phyloP scores from a whole-genome alignment of 2,888 invertebrate genomes.

The Drosophila kambysellisi region DNA sequence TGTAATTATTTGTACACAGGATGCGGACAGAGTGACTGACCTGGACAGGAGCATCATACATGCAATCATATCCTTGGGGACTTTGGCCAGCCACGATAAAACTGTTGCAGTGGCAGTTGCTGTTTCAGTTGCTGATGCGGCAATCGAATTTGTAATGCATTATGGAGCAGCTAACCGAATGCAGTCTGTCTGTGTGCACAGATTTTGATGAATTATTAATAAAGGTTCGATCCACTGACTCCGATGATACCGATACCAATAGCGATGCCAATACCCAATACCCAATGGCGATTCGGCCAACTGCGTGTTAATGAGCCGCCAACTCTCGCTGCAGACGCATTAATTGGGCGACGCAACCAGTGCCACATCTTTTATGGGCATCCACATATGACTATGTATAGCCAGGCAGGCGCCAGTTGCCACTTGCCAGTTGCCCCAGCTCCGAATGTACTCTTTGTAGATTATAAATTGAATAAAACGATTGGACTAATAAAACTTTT shows the following conservation, averaged over 20 bases:
- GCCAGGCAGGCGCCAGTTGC: constrained; percentile 59
- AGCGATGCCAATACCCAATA: constrained; percentile 16
- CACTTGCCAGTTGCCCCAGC: not conserved
- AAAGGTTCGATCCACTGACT: constrained; percentile 35
- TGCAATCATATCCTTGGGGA: constrained; percentile 34
- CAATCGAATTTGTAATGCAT: constrained; percentile 74
- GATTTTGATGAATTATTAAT: constrained; percentile 73
- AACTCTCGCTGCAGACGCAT: constrained; percentile 69
- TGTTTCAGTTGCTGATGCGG: constrained; percentile 14
- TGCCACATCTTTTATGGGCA: constrained; percentile 64
- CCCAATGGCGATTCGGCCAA: constrained; percentile 47
- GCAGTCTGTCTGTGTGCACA: constrained; percentile 30
- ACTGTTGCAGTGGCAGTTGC: constrained; percentile 1
- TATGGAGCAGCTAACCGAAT: constrained; percentile 62
- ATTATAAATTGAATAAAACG: constrained; percentile 30
- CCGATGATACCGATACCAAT: constrained; percentile 22
- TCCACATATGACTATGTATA: constrained; percentile 54
- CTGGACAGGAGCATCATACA: constrained; percentile 6
- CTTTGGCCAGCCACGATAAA: not conserved
- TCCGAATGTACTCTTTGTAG: constrained; percentile 27
- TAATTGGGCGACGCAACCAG: constrained; percentile 62
- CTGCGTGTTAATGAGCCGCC: constrained; percentile 77
- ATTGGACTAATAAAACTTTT: constrained; percentile 60
- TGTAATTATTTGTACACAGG: constrained; percentile 48
- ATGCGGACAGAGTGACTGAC: constrained; percentile 36